Evolutionary conservation across 37 sponge, comb jelly and placozoan genomes (phyloP).

Genomic region (Trichoplax adhaerens): DNA sequence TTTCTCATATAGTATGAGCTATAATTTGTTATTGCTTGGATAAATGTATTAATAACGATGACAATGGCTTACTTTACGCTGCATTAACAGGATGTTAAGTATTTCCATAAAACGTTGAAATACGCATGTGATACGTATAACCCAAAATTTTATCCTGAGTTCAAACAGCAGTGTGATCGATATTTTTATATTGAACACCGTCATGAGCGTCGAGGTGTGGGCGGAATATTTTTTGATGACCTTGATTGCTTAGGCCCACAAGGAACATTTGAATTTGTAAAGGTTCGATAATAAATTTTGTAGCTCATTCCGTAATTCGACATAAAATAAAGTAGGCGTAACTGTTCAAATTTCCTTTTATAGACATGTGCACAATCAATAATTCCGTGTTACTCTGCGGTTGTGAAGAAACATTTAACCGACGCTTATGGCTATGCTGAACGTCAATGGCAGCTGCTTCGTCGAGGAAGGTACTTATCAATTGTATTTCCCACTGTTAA

Average conservation of each 20-base stretch:
- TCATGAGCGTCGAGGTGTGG: conserved; percentile 37
- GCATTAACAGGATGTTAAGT: conserved; percentile 33
- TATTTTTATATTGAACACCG: conserved; percentile 76
- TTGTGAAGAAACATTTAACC: conserved; percentile 44
- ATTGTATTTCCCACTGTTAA: too few relatives aligned
- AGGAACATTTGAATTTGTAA: conserved; percentile 27
- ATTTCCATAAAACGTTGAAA: conserved; percentile 73
- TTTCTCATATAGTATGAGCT: background rate
- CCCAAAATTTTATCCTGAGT: conserved; percentile 55
- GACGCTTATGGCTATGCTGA: conserved; percentile 57
- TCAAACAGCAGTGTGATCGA: conserved; percentile 90
- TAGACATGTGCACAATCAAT: conserved; percentile 48
- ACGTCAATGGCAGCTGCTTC: conserved; percentile 76
- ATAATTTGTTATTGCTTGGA: background rate
- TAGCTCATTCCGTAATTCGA: background rate
- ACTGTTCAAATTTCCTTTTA: conserved; percentile 23
- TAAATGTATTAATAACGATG: background rate
- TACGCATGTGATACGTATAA: conserved; percentile 60
- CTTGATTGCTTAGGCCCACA: conserved; percentile 55
- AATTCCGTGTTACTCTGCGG: conserved; percentile 64
- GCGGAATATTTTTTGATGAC: conserved; percentile 97
- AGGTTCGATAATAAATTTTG: background rate
- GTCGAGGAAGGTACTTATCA: conserved; percentile 49
- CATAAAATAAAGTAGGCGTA: background rate
- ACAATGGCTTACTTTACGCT: background rate